A percentile compares a stretch with the other conserved stretches of the same genome.
These are phyloP conservation scores for Anoncus sp. DNA, from an alignment of 2,888 invertebrate species.

Conservation along the genomic window DNA sequence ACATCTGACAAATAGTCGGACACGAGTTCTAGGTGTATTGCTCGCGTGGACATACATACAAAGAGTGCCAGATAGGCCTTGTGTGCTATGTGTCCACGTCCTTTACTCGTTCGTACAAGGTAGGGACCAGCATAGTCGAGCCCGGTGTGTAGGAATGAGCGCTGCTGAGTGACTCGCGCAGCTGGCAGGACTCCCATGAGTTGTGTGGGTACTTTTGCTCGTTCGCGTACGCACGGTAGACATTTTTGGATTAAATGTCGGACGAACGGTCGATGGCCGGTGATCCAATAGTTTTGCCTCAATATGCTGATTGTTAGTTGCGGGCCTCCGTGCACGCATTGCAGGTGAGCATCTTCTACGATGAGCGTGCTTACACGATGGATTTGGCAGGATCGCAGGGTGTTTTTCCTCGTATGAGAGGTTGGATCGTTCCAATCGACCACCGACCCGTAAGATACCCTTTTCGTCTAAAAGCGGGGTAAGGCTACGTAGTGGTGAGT, in stretches of 20 bases:
- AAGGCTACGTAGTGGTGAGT: neutral
- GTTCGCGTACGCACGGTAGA: conserved; percentile 70
- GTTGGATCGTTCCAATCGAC: conserved; percentile 34
- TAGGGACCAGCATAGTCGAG: conserved; percentile 77
- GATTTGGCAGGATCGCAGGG: conserved; percentile 46
- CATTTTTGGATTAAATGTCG: conserved; percentile 69
- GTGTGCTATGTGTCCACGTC: conserved; percentile 51
- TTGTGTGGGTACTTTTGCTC: conserved; percentile 62
- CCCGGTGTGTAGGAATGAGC: conserved; percentile 73
- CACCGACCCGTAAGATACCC: conserved; percentile 44
- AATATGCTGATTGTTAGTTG: conserved; percentile 60
- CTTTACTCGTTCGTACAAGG: conserved; percentile 42
- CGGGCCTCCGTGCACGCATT: conserved; percentile 66
- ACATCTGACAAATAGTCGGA: conserved; percentile 62
- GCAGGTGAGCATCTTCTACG: conserved; percentile 58
- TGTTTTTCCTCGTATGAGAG: conserved; percentile 39
- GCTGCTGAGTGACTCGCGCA: conserved; percentile 67
- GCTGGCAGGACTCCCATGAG: conserved; percentile 76
- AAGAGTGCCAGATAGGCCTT: conserved; percentile 68
- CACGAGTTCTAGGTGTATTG: conserved; percentile 67
- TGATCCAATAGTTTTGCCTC: conserved; percentile 72
- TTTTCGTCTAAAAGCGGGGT: conserved; percentile 47
- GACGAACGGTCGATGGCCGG: conserved; percentile 66
- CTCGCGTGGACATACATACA: conserved; percentile 72
- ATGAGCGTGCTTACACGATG: conserved; percentile 44